Conservation (phyloP, 2,797 vertebrate genomes). For the Chelon auratus region DNA sequence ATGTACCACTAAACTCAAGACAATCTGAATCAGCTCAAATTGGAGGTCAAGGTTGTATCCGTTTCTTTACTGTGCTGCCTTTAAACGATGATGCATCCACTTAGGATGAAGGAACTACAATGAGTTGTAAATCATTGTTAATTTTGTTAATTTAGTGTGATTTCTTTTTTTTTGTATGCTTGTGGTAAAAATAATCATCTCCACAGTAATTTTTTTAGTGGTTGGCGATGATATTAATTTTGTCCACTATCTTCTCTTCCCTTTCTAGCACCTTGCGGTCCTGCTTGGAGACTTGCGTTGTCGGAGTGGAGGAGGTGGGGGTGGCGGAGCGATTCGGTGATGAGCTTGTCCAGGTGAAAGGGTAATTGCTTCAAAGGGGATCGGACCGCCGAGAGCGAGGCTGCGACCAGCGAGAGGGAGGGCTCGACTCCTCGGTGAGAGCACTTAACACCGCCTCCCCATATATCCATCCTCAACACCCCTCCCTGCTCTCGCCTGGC, state of each 20-base stretch:
- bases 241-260: constrained; percentile 1
- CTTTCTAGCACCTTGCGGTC: constrained; percentile 10
- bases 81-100: not conserved
- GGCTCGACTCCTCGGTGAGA: constrained; percentile 77
- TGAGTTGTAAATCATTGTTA: too few relatives aligned
- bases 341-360: constrained; percentile 89
- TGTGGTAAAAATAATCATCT: too few relatives aligned
- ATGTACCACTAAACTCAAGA: not conserved
- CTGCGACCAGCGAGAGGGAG: constrained; percentile 71
- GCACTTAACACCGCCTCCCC: constrained; percentile 80
- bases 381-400: constrained; percentile 72
- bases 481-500: constrained; percentile 63
- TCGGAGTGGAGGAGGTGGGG: constrained; percentile 13
- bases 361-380: constrained; percentile 92
- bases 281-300: constrained; percentile 39
- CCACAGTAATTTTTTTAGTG: not conserved
- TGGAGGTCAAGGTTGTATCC: not conserved
- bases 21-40: not conserved
- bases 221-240: constrained; percentile 4
- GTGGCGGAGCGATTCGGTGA: constrained; percentile 68
- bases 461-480: constrained; percentile 58
- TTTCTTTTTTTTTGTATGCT: too few relatives aligned
- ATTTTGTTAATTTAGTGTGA: too few relatives aligned
- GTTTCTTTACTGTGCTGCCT: too few relatives aligned
- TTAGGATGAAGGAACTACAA: too few relatives aligned